Conservation (phyloP, 1,140 invertebrate genomes). For the Calliopsis andreniformis region DNA sequence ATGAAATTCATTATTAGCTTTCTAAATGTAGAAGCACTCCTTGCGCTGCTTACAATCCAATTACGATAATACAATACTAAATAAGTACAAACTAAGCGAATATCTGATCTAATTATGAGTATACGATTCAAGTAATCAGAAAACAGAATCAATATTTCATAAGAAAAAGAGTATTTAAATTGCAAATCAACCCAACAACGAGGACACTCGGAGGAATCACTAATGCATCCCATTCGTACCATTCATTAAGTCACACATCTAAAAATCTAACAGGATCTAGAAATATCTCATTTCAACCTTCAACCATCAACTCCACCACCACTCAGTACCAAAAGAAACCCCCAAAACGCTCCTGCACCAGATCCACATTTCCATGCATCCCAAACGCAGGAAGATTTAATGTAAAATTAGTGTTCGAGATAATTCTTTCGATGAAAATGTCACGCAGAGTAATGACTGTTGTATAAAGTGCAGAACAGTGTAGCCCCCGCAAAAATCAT, state of each 20-base stretch:
- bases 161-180: background rate
- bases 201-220: background rate
- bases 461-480: conserved; percentile 60
- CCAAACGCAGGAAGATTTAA: background rate
- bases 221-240: background rate
- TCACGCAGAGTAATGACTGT: conserved; percentile 48
- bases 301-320: background rate
- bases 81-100: background rate
- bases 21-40: background rate
- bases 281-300: background rate
- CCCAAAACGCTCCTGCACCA: no score
- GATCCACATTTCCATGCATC: background rate
- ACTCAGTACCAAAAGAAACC: no score
- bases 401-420: conserved; percentile 20
- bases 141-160: background rate
- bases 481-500: conserved; percentile 56
- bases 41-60: background rate
- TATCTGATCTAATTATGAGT: background rate
- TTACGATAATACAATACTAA: background rate
- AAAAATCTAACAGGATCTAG: background rate
- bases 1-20: background rate
- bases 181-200: background rate
- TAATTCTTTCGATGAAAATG: conserved; percentile 33
- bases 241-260: no score
- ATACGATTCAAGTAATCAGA: conserved; percentile 4